Base-by-base conservation (phyloP, 2,797 vertebrate genomes). In the Cyprinodon diabolis region DNA sequence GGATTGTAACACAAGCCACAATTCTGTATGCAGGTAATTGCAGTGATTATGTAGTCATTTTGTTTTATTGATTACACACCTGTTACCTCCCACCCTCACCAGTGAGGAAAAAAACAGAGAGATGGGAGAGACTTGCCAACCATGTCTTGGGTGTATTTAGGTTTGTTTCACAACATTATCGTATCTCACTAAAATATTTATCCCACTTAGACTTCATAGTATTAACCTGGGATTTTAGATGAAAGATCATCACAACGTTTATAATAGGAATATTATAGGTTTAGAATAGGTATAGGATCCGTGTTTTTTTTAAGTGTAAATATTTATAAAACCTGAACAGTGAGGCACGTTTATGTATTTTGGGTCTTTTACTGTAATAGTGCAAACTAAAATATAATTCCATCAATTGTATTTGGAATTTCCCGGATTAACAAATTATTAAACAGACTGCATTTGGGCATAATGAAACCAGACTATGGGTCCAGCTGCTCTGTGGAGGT, bases 61-160 rank as follows among this genome's bases (percentile, higher is more conserved):
- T 78, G 77, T 88, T 90, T 86, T 88, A 85, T 90, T 86, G 85
- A 92, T 91, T 87, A 87, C 76, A 91, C 86, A 89, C 86, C 88
- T 91, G 87, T 83, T 86, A 79, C 51, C 13, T 25, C 45, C 14
- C 48, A 68, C 65, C 74, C 68, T 68, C 72, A 72, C 77, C 68
- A 78, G 83, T 77, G 83, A 45, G 83, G 81, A 37, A 69, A 66
- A 77, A 78, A 77, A 69, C 77, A 75, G 72, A 75, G 63, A 81
- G 74, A 83, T 1, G 25, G 76, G 84, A 85, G 86, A 82, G 68
- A 83, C 82, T 77, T 66, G 69, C 72, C 66, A 68, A 83, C 74
- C 74, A 84, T 78, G 57, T 81, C 69, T 85, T 69, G 57, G 78
- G 75, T 86, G 84, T 75, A 48, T 69, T 81, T 68, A 35, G 76